phyloP scores from a whole-genome alignment of 1,140 invertebrate genomes.

The Diprion similis region DNA sequence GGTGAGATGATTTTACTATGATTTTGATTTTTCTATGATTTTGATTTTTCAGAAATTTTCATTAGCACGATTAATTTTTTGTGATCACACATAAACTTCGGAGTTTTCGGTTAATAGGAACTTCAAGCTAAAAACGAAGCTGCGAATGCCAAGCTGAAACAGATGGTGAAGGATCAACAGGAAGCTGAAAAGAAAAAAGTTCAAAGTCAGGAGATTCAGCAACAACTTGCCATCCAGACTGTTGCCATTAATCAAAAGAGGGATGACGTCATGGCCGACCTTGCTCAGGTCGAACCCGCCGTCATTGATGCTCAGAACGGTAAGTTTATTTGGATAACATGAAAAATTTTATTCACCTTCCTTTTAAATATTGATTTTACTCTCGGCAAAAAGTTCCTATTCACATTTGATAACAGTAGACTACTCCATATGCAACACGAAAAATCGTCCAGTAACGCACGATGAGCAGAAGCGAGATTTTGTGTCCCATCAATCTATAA shows the following conservation, averaged over 20 bases:
- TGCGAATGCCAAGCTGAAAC: slow-evolving; percentile 96
- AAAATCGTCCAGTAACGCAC: too few species aligned
- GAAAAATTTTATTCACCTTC: background rate
- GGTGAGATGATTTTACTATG: slow-evolving; percentile 48
- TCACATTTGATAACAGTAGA: too few species aligned
- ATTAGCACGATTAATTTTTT: too few species aligned
- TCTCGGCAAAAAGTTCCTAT: too few species aligned
- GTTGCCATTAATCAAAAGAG: slow-evolving; percentile 93
- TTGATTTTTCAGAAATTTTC: background rate
- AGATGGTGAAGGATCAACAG: slow-evolving; percentile 99
- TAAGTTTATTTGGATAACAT: slow-evolving; percentile 57
- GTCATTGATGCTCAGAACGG: slow-evolving; percentile 98
- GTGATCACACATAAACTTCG: background rate
- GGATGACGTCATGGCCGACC: slow-evolving; percentile 91
- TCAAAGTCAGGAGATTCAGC: slow-evolving; percentile 96
- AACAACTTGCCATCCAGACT: slow-evolving; percentile 87
- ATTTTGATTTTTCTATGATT: slow-evolving; percentile 7
- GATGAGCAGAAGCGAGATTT: too few species aligned
- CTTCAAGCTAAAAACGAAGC: slow-evolving; percentile 98
- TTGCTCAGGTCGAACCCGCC: slow-evolving; percentile 96
- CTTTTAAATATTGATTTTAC: too few species aligned
- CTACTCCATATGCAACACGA: too few species aligned
- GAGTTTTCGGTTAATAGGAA: slow-evolving; percentile 66
- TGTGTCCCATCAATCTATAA: too few species aligned
- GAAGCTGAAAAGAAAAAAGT: slow-evolving; percentile 99